A percentile compares a stretch with the other conserved stretches of the same genome.
Evolutionary conservation across 2,888 invertebrate genomes (phyloP).

Genomic region (Griposia aprilina): DNA sequence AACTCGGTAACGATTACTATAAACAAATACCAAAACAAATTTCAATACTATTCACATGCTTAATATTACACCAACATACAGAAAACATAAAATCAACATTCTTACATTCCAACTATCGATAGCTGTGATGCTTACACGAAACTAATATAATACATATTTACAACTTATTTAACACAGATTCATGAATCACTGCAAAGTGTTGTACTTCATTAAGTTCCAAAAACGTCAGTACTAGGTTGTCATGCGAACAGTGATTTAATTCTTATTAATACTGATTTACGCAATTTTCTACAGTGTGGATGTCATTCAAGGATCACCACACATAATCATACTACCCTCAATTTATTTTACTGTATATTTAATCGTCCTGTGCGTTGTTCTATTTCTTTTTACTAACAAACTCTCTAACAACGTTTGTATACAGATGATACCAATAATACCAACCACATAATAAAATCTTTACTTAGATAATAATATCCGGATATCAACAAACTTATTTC

Average conservation of each 20-base stretch:
- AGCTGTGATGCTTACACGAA: slow-evolving; percentile 76
- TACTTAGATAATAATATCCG: slow-evolving; percentile 73
- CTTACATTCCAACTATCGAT: slow-evolving; percentile 59
- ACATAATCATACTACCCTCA: slow-evolving; percentile 42
- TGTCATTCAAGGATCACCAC: slow-evolving; percentile 38
- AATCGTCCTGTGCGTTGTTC: slow-evolving; percentile 51
- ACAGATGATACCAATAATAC: slow-evolving; percentile 71
- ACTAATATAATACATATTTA: slow-evolving; percentile 74
- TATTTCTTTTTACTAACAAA: slow-evolving; percentile 59
- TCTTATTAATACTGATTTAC: slow-evolving; percentile 78
- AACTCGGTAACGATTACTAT: slow-evolving; percentile 35
- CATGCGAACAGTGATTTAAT: slow-evolving; percentile 65
- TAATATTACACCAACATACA: slow-evolving; percentile 54
- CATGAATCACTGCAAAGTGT: slow-evolving; percentile 72
- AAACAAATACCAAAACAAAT: slow-evolving; percentile 46
- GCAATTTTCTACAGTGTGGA: slow-evolving; percentile 35
- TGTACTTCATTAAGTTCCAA: slow-evolving; percentile 55
- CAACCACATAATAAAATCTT: slow-evolving; percentile 82
- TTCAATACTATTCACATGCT: slow-evolving; percentile 49
- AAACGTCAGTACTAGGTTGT: slow-evolving; percentile 57
- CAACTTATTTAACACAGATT: slow-evolving; percentile 76
- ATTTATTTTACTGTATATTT: slow-evolving; percentile 53
- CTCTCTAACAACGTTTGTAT: slow-evolving; percentile 68
- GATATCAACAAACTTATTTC: slow-evolving; percentile 72
- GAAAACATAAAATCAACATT: slow-evolving; percentile 62